Conservation (phyloP, 2,113 vertebrate species). For the Poecilia latipinna region DNA sequence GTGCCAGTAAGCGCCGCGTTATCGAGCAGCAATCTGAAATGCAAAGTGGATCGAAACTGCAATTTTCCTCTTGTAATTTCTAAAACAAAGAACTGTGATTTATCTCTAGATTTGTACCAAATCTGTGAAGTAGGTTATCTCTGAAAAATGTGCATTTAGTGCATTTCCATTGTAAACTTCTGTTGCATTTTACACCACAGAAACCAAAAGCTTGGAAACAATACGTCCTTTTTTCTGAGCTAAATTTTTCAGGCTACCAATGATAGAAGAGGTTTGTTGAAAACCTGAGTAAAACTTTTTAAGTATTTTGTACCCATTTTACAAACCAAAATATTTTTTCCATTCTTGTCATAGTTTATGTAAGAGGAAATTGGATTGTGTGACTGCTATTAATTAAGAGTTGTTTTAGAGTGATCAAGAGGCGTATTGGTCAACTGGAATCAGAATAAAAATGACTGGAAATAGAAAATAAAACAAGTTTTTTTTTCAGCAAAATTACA, state of each 20-base stretch:
- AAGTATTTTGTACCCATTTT: neutral
- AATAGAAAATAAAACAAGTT: too few species aligned
- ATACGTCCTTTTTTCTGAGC: neutral
- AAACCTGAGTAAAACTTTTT: too few species aligned
- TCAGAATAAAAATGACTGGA: too few species aligned
- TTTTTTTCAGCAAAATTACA: too few species aligned
- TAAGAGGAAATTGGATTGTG: neutral
- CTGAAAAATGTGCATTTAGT: neutral
- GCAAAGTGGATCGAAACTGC: conserved; percentile 36
- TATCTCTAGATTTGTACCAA: neutral
- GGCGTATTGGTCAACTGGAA: too few species aligned
- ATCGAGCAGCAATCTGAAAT: conserved; percentile 23
- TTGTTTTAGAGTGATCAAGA: too few species aligned
- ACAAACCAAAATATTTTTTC: neutral
- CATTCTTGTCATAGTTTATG: neutral
- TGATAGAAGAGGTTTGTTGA: too few species aligned
- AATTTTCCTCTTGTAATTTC: neutral
- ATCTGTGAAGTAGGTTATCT: neutral
- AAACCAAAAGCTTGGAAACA: neutral
- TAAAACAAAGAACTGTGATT: conserved; percentile 2
- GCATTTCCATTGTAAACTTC: neutral
- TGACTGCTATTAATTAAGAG: too few species aligned
- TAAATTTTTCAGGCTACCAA: too few species aligned
- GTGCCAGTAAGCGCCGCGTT: conserved; percentile 27
- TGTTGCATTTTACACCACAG: neutral